A percentile compares a stretch with the other conserved stretches of the same genome.
Evolutionary conservation across 2,888 invertebrate species (phyloP).

Genomic region (Acrocyrtus sp.): DNA sequence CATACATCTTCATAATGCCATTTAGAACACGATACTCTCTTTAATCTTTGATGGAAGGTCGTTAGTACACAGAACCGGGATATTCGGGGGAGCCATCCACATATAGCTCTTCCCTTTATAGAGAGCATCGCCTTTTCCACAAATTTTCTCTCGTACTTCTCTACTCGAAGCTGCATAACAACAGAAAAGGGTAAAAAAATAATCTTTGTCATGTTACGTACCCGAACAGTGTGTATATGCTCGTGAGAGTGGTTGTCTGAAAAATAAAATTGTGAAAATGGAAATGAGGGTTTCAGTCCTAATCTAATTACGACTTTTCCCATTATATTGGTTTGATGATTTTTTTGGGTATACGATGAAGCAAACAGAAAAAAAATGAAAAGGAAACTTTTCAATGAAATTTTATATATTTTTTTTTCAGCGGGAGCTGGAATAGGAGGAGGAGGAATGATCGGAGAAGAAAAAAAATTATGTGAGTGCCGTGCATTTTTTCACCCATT

Average conservation of each 20-base stretch:
- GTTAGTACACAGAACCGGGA: conserved; percentile 11
- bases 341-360: conserved; percentile 20
- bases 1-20: conserved; percentile 37
- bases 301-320: conserved; percentile 47
- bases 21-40: conserved; percentile 28
- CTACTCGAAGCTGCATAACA: no score
- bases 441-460: background rate
- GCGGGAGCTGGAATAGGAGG: background rate
- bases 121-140: no score
- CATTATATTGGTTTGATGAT: conserved; percentile 47
- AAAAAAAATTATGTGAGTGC: no score
- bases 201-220: no score
- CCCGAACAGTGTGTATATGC: no score
- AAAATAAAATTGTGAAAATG: conserved; percentile 41
- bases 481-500: conserved; percentile 34
- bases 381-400: background rate
- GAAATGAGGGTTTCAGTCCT: conserved; percentile 43
- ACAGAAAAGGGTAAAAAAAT: no score
- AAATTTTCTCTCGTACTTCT: no score
- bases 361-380: conserved; percentile 18
- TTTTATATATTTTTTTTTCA: background rate
- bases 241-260: no score
- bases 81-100: no score
- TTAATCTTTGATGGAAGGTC: conserved; percentile 44
- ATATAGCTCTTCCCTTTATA: no score